Evolutionary conservation across 2,113 vertebrate genomes (phyloP), one percentile per base, ranked within the genome.

Genomic region (Cyanoderma ruficeps): DNA sequence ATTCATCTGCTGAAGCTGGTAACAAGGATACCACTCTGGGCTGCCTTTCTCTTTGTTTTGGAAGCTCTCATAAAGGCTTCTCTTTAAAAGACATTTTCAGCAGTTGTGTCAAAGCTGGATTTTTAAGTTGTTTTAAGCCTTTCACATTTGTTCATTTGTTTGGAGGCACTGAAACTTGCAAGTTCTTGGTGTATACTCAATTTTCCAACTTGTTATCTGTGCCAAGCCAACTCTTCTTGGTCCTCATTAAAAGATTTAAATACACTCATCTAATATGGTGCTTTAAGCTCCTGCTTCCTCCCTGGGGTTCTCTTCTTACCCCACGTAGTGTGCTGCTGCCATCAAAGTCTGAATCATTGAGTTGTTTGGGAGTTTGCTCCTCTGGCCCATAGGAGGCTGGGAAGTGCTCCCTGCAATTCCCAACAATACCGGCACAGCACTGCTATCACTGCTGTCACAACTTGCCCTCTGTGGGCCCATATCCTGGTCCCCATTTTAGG

Each of bases 171-270:
- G 52, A 83, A 67, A 65, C 71, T 79, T 83, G 30, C 39, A 83
- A 72, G 35, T 56, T 91, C 59, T 87, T 55, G 50, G 50, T 46
- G 18, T 74, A 60, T 56, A 25, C n/a, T 49, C 87, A 53, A 42
- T 93, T 86, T 83, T 90, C 57, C 88, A 78, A 70, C 35, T 76
- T 83, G 14, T 50, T 53, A 41, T 22, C 49, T 60, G 50, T 77
- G 53, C 69, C 79, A 83, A 95, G 39, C 15, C 64, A 69, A 35
- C 42, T 83, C 61, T 67, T 94, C 60, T 89, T 64, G 15, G 61
- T 80, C 69, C 53, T 72, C 3, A 4, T 83, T 91, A 57, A 90
- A 87, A 71, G 61, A 82, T 94, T 89, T 94, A 91, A 90, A 84
- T 76, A 88, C 3, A 60, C 42, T 94, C 53, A 69, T 44, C 80